These are phyloP conservation scores for Heliconius cydno DNA, from an alignment of 2,888 invertebrate genomes.

Conservation along the genomic window DNA sequence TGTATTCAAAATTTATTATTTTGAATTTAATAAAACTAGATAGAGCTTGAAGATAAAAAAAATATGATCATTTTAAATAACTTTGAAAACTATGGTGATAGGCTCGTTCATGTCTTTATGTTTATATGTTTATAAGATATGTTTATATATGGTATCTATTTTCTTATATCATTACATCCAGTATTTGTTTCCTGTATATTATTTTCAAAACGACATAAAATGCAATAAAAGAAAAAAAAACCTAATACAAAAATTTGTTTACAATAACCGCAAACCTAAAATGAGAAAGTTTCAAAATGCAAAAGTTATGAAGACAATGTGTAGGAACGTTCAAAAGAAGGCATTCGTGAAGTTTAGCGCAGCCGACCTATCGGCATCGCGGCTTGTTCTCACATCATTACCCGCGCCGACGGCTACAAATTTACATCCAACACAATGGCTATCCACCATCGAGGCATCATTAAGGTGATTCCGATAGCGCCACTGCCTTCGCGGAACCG, in stretches of 20 bases:
- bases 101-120: no score
- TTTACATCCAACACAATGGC: slow-evolving; percentile 84
- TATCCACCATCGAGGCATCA: slow-evolving; percentile 84
- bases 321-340: slow-evolving; percentile 43
- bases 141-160: no score
- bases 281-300: slow-evolving; percentile 17
- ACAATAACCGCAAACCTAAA: neutral
- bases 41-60: no score
- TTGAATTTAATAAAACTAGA: no score
- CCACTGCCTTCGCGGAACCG: slow-evolving; percentile 63
- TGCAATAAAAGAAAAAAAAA: neutral
- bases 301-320: slow-evolving; percentile 42
- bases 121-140: no score
- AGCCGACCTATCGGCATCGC: slow-evolving; percentile 67
- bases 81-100: no score
- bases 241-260: neutral
- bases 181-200: no score
- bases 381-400: slow-evolving; percentile 84
- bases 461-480: slow-evolving; percentile 84
- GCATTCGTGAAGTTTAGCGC: slow-evolving; percentile 31
- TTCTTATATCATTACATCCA: no score
- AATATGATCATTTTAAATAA: no score
- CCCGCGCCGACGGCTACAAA: slow-evolving; percentile 84
- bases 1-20: neutral
- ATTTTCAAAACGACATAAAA: neutral